These are phyloP conservation scores for Tetramorium alpestre DNA, from an alignment of 1,140 invertebrate genomes.

Conservation along the genomic window DNA sequence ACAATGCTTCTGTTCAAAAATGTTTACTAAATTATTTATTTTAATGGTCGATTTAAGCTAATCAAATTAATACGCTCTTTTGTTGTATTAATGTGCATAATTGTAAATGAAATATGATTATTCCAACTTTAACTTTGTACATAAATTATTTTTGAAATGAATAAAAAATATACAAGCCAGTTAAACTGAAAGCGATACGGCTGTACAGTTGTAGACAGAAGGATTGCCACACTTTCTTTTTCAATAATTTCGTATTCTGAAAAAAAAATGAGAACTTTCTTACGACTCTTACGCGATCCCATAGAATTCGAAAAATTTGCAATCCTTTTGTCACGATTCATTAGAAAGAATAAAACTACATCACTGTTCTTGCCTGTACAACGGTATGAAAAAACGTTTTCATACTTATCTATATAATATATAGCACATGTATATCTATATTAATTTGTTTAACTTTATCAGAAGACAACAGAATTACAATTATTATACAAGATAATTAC, in stretches of 20 bases:
- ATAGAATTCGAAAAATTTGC: neutral
- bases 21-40: slow-evolving; percentile 18
- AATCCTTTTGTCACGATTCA: neutral
- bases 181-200: neutral
- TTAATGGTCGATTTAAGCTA: neutral
- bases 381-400: neutral
- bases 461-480: neutral
- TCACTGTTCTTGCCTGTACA: slow-evolving; percentile 2
- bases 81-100: slow-evolving; percentile 10
- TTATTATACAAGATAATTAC: slow-evolving; percentile 14
- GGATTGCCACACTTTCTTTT: neutral
- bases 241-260: neutral
- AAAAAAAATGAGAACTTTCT: neutral
- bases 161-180: neutral
- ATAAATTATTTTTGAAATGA: neutral
- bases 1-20: neutral
- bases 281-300: neutral
- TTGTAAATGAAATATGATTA: neutral
- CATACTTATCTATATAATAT: neutral
- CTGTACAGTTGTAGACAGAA: neutral
- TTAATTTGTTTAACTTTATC: slow-evolving; percentile 14
- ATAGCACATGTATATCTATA: neutral
- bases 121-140: neutral
- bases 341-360: neutral
- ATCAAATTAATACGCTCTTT: neutral